Percentiles rank a stretch among this genome's conserved stretches.
phyloP scores from a whole-genome alignment of 2,888 invertebrate genomes.

The Andrena bicolor region DNA sequence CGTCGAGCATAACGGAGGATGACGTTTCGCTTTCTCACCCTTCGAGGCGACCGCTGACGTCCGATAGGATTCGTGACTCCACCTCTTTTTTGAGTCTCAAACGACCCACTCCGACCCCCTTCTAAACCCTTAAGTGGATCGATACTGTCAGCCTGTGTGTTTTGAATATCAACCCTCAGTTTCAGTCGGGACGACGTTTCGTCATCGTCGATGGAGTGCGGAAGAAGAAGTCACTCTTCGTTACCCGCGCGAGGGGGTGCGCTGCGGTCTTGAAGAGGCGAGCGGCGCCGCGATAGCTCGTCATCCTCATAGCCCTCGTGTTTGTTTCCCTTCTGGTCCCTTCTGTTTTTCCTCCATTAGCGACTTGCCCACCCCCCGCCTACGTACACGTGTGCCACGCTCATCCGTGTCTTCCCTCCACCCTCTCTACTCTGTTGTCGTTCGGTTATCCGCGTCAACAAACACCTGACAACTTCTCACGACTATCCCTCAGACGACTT shows the following conservation, averaged over 20 bases:
- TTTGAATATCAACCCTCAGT: slow-evolving; percentile 49
- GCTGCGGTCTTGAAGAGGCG: slow-evolving; percentile 33
- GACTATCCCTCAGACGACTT: slow-evolving; percentile 51
- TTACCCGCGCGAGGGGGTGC: slow-evolving; percentile 39
- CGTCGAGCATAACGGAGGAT: slow-evolving; percentile 49
- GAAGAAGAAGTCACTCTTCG: slow-evolving; percentile 56
- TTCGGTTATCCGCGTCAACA: slow-evolving; percentile 71
- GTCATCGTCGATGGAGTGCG: slow-evolving; percentile 45
- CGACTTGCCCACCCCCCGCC: slow-evolving; percentile 59
- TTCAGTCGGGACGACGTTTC: slow-evolving; percentile 24
- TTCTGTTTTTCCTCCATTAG: slow-evolving; percentile 80
- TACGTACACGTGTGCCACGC: slow-evolving; percentile 6
- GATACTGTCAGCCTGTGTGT: slow-evolving; percentile 40
- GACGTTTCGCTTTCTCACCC: slow-evolving; percentile 64
- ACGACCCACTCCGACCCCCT: neutral
- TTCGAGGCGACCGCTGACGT: slow-evolving; percentile 14
- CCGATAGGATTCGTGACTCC: slow-evolving; percentile 11
- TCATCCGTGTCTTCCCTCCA: neutral
- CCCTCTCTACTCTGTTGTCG: slow-evolving; percentile 43
- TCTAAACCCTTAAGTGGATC: slow-evolving; percentile 47
- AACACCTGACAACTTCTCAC: slow-evolving; percentile 74
- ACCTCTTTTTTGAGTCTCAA: neutral
- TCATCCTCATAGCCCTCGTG: slow-evolving; percentile 61
- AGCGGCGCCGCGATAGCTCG: slow-evolving; percentile 38
- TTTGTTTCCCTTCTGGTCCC: slow-evolving; percentile 76